Evolutionary conservation across 2,797 vertebrate genomes (phyloP), one percentile per base, ranked within the genome.

Genomic region (Tapirus indicus): DNA sequence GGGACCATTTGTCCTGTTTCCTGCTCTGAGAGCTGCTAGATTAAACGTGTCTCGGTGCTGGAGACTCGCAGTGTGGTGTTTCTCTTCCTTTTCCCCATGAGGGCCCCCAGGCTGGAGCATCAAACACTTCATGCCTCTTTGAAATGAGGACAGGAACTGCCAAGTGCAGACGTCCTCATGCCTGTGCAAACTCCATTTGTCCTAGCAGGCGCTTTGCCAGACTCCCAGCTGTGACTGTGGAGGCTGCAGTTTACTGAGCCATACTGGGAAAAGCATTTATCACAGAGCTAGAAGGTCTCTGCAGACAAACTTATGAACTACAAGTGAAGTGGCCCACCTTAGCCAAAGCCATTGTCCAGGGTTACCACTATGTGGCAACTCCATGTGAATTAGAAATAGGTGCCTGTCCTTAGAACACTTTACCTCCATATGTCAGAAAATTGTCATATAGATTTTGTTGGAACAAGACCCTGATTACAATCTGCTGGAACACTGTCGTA

Each of bases 391-490:
- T 41, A 68, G 89, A 85, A 72, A 20, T 56, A 44, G 35, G 44
- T 71, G 25, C 38, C 72, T 41, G 35, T 79, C 60, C 66, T 87
- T 25, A 47, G 49, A 17, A 71, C 12, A 23, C 54, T 38, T 20
- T 0, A 8, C 54, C 58, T 52, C 84, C 13, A 0, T 32, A 1
- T 9, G 11, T 75, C 69, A 71, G 41, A 44, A 91, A n/a, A 35
- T 32, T 58, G 20, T 84, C 21, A 4, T 27, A n/a, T 21, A 44
- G 29, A 49, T 79, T 58, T 47, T 87, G 52, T 62, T 80, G 29
- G 32, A 44, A 38, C 49, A 25, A 3, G 9, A 18, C 20, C 14
- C 72, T 56, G 13, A 38, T 56, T 14, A 0, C 60, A 14, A 0
- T 7, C 47, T 35, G 16, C 92, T 52, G 17, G 64, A 68, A 49